phyloP scores from a whole-genome alignment of 2,888 invertebrate genomes.

The Creontiades dilutus region DNA sequence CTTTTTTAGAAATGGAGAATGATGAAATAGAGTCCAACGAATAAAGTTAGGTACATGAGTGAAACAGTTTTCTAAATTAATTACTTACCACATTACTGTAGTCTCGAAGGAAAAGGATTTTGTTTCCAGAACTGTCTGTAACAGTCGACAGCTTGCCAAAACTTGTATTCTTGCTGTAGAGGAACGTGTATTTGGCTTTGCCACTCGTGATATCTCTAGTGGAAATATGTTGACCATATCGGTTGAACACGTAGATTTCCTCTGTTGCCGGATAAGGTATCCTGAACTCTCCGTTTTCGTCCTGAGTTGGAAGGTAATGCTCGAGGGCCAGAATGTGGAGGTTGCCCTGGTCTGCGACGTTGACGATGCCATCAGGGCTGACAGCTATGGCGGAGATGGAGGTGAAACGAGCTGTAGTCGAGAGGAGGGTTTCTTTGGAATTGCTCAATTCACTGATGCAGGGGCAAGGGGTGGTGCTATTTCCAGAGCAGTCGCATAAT shows the following conservation, averaged over 20 bases:
- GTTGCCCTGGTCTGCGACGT: conserved; percentile 95
- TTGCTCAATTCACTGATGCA: conserved; percentile 83
- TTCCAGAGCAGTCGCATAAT: conserved; percentile 79
- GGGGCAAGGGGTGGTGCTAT: conserved; percentile 76
- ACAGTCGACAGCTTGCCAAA: conserved; percentile 96
- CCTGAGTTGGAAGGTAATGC: conserved; percentile 92
- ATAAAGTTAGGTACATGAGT: neutral
- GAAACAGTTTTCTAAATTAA: neutral
- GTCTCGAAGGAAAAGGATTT: conserved; percentile 93
- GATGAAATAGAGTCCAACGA: conserved; percentile 13
- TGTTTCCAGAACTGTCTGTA: conserved; percentile 95
- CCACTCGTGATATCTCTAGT: conserved; percentile 97
- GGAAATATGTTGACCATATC: conserved; percentile 93
- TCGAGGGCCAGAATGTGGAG: conserved; percentile 90
- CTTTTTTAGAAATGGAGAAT: neutral
- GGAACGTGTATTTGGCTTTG: conserved; percentile 95
- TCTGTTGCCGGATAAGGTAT: conserved; percentile 85
- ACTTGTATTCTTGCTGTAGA: conserved; percentile 97
- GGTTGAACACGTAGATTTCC: conserved; percentile 95
- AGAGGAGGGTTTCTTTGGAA: conserved; percentile 88
- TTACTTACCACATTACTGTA: conserved; percentile 89
- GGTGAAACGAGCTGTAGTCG: conserved; percentile 93
- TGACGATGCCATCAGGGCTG: conserved; percentile 96
- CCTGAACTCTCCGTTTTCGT: conserved; percentile 87
- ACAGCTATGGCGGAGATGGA: conserved; percentile 94